These are phyloP conservation scores for Psilopsiagon aymara DNA, from an alignment of 2,113 vertebrate species.

Conservation along the genomic window DNA sequence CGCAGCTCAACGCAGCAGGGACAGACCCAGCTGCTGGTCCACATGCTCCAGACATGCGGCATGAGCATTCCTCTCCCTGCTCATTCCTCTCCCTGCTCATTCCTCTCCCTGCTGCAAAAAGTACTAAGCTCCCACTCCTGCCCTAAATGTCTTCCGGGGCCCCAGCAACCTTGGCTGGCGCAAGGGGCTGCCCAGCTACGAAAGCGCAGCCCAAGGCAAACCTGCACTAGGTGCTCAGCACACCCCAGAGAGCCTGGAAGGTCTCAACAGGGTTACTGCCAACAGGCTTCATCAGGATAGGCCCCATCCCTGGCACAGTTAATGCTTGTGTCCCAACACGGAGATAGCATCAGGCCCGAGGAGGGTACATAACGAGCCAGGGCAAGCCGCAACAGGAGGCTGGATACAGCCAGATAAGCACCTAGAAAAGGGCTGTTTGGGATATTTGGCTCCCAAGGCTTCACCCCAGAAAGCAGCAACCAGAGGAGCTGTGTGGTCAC, in stretches of 20 bases:
- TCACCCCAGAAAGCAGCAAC: neutral
- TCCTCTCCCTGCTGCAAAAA: neutral
- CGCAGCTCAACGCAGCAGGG: rapidly evolving
- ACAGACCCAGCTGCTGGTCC: neutral
- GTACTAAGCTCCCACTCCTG: neutral
- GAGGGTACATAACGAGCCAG: rapidly evolving
- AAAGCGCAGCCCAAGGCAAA: neutral
- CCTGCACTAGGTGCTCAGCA: rapidly evolving
- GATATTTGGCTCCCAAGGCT: rapidly evolving
- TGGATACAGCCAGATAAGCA: rapidly evolving
- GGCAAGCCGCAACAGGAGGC: neutral
- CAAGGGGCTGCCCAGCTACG: neutral
- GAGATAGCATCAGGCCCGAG: rapidly evolving
- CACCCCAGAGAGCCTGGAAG: neutral
- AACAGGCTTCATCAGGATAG: neutral
- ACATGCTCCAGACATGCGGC: rapidly evolving
- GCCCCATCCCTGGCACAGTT: neutral
- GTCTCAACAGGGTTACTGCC: neutral
- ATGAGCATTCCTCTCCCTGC: neutral
- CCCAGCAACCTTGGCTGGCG: neutral
- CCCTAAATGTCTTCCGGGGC: neutral
- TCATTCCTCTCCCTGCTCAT: neutral
- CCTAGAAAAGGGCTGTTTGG: neutral
- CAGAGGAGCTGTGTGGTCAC: neutral
- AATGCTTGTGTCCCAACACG: rapidly evolving